Evolutionary conservation across 1,140 invertebrate genomes (phyloP).

Genomic region (Cyclargus thomasi): DNA sequence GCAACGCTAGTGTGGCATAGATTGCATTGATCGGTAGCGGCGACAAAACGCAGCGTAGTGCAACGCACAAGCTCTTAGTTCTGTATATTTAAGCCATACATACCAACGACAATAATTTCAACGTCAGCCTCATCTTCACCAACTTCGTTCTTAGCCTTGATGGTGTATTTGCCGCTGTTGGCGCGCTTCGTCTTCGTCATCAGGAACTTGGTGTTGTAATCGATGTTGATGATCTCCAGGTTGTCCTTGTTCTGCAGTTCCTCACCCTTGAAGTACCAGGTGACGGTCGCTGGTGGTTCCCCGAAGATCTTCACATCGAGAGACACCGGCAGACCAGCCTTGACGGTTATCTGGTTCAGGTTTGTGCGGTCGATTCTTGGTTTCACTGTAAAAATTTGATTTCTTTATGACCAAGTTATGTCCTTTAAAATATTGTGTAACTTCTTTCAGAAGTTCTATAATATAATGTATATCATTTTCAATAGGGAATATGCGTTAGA

Average conservation of each 20-base stretch:
- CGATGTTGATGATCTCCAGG: conserved; percentile 87
- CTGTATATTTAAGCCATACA: conserved; percentile 35
- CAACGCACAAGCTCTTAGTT: too few relatives aligned
- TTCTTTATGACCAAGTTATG: too few relatives aligned
- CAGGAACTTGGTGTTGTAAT: conserved; percentile 94
- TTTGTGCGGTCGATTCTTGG: conserved; percentile 95
- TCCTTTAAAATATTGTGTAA: too few relatives aligned
- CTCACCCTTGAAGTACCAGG: conserved; percentile 90
- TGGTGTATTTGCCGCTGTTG: conserved; percentile 93
- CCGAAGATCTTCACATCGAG: conserved; percentile 95
- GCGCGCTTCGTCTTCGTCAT: conserved; percentile 86
- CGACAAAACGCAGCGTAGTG: too few relatives aligned
- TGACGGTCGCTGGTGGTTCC: conserved; percentile 93
- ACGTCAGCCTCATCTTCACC: conserved; percentile 96
- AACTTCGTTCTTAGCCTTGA: conserved; percentile 94
- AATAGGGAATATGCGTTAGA: too few relatives aligned
- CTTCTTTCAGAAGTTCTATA: too few relatives aligned
- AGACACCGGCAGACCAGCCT: conserved; percentile 92
- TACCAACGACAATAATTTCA: conserved; percentile 88
- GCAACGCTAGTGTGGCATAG: too few relatives aligned
- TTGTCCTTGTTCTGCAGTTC: conserved; percentile 81
- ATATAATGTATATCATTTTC: too few relatives aligned
- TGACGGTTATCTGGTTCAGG: conserved; percentile 87
- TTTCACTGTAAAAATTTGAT: conserved; percentile 81
- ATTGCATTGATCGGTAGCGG: too few relatives aligned